Evolutionary conservation across 2,888 invertebrate species (phyloP).

Genomic region (Augiades crinisus): DNA sequence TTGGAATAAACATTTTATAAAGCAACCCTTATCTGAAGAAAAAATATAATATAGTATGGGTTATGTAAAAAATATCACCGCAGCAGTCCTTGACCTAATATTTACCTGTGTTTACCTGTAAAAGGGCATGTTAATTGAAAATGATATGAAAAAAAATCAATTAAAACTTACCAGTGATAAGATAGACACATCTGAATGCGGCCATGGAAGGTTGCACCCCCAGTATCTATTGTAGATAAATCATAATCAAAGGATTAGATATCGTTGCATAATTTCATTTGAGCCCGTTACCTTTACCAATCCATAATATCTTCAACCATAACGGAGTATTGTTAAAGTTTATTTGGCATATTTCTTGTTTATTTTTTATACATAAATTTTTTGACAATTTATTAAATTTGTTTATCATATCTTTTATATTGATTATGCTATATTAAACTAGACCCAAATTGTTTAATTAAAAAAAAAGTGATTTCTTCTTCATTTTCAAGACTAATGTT

Average conservation of each 20-base stretch:
- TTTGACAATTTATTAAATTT: too few relatives aligned
- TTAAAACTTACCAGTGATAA: constrained; percentile 57
- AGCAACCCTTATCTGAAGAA: too few relatives aligned
- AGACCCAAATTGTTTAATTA: too few relatives aligned
- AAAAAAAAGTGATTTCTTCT: too few relatives aligned
- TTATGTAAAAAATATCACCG: not conserved
- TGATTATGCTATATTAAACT: too few relatives aligned
- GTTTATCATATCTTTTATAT: too few relatives aligned
- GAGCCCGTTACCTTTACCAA: constrained; percentile 7
- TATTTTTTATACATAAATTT: too few relatives aligned
- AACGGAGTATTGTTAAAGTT: not conserved
- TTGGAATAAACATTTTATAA: too few relatives aligned
- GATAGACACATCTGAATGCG: constrained; percentile 43
- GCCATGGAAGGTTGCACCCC: constrained; percentile 46
- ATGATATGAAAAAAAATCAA: constrained; percentile 25
- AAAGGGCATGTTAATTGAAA: constrained; percentile 29
- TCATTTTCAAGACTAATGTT: too few relatives aligned
- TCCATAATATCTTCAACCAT: not conserved
- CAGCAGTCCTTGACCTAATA: constrained; percentile 13
- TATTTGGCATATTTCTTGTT: too few relatives aligned
- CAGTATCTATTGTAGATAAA: constrained; percentile 71
- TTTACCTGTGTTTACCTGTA: constrained; percentile 33
- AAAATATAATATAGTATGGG: too few relatives aligned
- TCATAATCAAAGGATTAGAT: constrained; percentile 75
- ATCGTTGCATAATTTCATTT: not conserved